Percentiles rank a stretch among this genome's conserved stretches.
These are phyloP conservation scores for Phortica variegata DNA, from an alignment of 1,140 invertebrate species.

Conservation along the genomic window DNA sequence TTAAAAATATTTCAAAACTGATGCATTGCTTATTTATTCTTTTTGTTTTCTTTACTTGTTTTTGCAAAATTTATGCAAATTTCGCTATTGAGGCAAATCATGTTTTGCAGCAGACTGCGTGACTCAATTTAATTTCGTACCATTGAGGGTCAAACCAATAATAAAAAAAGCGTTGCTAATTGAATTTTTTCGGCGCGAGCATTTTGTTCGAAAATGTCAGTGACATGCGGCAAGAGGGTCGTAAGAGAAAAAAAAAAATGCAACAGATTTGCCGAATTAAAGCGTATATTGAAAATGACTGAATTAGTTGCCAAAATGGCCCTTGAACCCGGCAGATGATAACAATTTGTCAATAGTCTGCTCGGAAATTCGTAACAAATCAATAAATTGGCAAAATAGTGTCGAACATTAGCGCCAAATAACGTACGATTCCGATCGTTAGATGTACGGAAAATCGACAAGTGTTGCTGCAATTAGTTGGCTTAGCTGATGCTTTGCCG, in stretches of 20 bases:
- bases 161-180: slow-evolving; percentile 21
- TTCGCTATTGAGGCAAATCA: too few relatives aligned
- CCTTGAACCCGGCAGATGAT: slow-evolving; percentile 45
- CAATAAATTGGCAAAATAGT: slow-evolving; percentile 42
- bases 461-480: slow-evolving; percentile 4
- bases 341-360: slow-evolving; percentile 38
- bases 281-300: neutral
- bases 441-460: too few relatives aligned
- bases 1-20: too few relatives aligned
- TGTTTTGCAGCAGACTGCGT: too few relatives aligned
- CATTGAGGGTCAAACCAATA: slow-evolving; percentile 2
- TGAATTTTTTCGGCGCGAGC: slow-evolving; percentile 28
- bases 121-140: slow-evolving; percentile 39
- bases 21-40: too few relatives aligned
- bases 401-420: slow-evolving; percentile 12
- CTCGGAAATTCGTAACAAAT: slow-evolving; percentile 12
- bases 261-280: slow-evolving; percentile 22
- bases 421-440: too few relatives aligned
- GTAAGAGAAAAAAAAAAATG: slow-evolving; percentile 11
- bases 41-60: too few relatives aligned
- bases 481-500: too few relatives aligned
- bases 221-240: too few relatives aligned
- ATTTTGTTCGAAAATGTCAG: too few relatives aligned
- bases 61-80: too few relatives aligned
- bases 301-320: slow-evolving; percentile 13